Percentiles rank a stretch among this genome's conserved stretches.
These are phyloP conservation scores for Otocyon megalotis DNA, from an alignment of 2,113 vertebrate genomes.

Conservation along the genomic window DNA sequence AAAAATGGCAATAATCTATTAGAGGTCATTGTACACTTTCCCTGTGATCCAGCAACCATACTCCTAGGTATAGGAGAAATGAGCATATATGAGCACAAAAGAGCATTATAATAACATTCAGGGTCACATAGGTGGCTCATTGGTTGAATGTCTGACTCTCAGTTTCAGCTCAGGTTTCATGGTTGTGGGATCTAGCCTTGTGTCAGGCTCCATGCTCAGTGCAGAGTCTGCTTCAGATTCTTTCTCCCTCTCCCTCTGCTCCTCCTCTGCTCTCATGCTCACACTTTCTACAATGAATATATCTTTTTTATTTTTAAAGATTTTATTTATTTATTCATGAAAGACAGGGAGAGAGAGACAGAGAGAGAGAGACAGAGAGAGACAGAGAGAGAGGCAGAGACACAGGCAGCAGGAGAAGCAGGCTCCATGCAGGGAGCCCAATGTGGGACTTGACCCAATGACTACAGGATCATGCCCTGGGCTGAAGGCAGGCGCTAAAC, in stretches of 20 bases:
- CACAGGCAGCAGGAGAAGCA: too few species aligned
- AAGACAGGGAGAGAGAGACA: too few species aligned
- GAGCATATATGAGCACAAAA: neutral
- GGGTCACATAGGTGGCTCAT: neutral
- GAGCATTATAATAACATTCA: neutral
- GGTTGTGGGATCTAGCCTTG: neutral
- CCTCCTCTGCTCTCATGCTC: neutral
- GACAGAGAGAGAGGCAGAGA: too few species aligned
- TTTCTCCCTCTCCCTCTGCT: neutral
- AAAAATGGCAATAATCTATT: neutral
- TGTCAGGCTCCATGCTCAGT: neutral
- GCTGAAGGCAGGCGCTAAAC: too few species aligned
- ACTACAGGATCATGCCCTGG: too few species aligned
- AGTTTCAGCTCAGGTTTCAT: neutral
- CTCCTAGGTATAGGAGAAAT: neutral
- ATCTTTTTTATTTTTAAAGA: too few species aligned
- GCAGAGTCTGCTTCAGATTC: neutral
- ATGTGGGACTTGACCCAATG: too few species aligned
- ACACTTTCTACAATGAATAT: neutral
- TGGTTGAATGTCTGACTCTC: neutral
- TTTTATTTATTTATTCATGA: too few species aligned
- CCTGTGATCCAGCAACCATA: neutral
- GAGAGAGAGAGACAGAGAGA: too few species aligned
- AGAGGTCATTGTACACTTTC: neutral
- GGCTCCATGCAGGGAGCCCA: too few species aligned